Evolutionary conservation across 2,888 invertebrate genomes (phyloP), one percentile per base, ranked within the genome.

Genomic region (Drosophila lacicola): DNA sequence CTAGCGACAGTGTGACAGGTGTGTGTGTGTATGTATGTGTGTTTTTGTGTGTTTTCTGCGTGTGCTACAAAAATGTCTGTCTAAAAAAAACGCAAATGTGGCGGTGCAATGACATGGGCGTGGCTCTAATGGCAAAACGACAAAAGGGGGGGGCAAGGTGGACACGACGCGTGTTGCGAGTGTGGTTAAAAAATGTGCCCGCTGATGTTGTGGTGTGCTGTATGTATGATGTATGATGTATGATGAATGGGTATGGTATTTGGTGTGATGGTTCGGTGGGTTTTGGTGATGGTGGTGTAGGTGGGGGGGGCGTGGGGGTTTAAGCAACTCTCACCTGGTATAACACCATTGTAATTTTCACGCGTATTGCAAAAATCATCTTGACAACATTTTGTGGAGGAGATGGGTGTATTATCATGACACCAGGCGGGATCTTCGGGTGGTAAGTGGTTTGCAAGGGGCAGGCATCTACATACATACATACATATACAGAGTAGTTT

Each of bases 291-390:
- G 29, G 29, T 29, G 47, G 39, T 63, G 36, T 17, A 50, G 57
- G 50, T 33, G 14, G 49, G 13, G 21, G 39, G 55, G 33, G 29
- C 36, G 49, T 60, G 68, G 66, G 66, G 51, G 50, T 41, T 49
- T 62, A 71, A 73, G 88, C 84, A 70, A 68, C 78, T 89, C 92
- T 92, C 92, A 92, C 92, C 92, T 92, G 91, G 89, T 90, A 90
- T 76, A 55, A 72, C 75, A 81, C 90, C 90, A 67, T 85, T 82
- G 80, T 90, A 90, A 89, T 88, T 92, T 66, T 70, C 77, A 72
- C 92, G 95, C 70, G 91, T 96, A 95, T 96, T 96, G 94, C 93
- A 95, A 94, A 95, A 95, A 92, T 94, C 93, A 89, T 94, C 91
- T 69, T 92, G 92, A 93, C 96, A 96, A 95, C 96, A 96, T 80